These are phyloP conservation scores for Pseudopleuronectes americanus DNA, from an alignment of 2,797 vertebrate species.

Conservation along the genomic window DNA sequence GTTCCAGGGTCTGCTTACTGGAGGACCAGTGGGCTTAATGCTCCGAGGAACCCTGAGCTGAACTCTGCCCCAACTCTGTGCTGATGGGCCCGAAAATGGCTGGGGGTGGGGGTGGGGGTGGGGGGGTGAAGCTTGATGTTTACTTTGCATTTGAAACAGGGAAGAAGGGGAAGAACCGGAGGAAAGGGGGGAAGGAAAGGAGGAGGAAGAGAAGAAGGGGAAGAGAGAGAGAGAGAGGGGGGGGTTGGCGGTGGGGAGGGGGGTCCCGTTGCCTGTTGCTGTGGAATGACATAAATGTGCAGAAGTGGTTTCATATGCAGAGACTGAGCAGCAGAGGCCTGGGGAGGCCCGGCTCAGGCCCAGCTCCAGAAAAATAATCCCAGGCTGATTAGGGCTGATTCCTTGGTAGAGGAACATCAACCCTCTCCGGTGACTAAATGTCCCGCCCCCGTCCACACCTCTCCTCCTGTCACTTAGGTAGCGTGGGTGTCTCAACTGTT, in stretches of 20 bases:
- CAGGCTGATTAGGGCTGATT: conserved; percentile 84
- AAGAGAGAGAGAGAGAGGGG: too few species aligned
- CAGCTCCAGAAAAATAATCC: conserved; percentile 85
- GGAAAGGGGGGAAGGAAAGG: conserved; percentile 31
- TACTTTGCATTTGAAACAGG: conserved; percentile 84
- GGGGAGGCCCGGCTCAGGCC: conserved; percentile 77
- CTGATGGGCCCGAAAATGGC: conserved; percentile 63
- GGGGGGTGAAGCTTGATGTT: conserved; percentile 75
- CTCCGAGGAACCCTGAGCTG: conserved; percentile 39
- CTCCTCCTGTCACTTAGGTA: conserved; percentile 57
- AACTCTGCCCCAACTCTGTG: conserved; percentile 30
- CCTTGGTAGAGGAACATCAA: conserved; percentile 81
- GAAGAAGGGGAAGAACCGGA: conserved; percentile 61
- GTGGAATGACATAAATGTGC: conserved; percentile 88
- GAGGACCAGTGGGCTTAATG: conserved; percentile 43
- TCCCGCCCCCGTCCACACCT: conserved; percentile 66
- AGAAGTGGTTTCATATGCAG: conserved; percentile 90
- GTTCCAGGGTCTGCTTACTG: conserved; percentile 51
- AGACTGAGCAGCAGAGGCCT: conserved; percentile 71
- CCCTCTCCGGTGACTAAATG: conserved; percentile 76
- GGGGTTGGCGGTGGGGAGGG: conserved; percentile 24
- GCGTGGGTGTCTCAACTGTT: conserved; percentile 47
- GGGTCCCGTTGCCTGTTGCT: conserved; percentile 70
- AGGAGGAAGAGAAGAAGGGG: conserved; percentile 9
- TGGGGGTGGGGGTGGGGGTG: too few species aligned